Percentiles rank a stretch among this genome's conserved stretches.
Evolutionary conservation across 2,888 invertebrate genomes (phyloP).

Genomic region (Andrena trimmerana): DNA sequence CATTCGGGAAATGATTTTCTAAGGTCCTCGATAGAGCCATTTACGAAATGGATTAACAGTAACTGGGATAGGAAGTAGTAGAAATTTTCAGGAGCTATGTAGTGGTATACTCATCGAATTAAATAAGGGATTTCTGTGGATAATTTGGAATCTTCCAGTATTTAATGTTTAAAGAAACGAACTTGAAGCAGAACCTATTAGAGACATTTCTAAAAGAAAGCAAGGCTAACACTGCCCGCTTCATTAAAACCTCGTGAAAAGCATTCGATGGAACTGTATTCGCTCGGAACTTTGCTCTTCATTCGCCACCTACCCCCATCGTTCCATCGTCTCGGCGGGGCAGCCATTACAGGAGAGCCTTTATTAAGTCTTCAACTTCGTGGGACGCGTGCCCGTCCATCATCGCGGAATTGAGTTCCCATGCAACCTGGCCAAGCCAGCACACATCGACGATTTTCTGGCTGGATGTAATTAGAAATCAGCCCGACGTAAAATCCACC

Average conservation of each 20-base stretch:
- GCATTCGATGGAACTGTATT: slow-evolving; percentile 37
- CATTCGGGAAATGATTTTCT: not conserved
- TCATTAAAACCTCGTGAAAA: slow-evolving; percentile 42
- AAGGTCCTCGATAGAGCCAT: not conserved
- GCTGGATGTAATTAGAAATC: slow-evolving; percentile 67
- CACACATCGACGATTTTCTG: slow-evolving; percentile 60
- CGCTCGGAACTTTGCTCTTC: slow-evolving; percentile 23
- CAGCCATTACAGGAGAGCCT: slow-evolving; percentile 73
- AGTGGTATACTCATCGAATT: not conserved
- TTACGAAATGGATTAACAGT: not conserved
- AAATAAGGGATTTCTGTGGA: no score
- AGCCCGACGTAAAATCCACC: slow-evolving; percentile 34
- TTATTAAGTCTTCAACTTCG: slow-evolving; percentile 78
- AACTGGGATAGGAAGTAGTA: not conserved
- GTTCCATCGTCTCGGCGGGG: slow-evolving; percentile 45
- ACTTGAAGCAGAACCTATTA: slow-evolving; percentile 30
- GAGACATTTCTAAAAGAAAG: slow-evolving; percentile 25
- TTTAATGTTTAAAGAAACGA: not conserved
- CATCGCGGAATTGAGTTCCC: slow-evolving; percentile 72
- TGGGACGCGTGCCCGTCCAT: slow-evolving; percentile 76
- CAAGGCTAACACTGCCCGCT: slow-evolving; percentile 28
- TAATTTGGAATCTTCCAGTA: no score
- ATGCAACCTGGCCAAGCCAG: slow-evolving; percentile 45
- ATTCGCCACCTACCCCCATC: slow-evolving; percentile 36
- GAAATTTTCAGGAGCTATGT: not conserved